These are phyloP conservation scores for Imbricaverruca yamaguchii DNA, from an alignment of 2,888 invertebrate genomes.

Conservation along the genomic window DNA sequence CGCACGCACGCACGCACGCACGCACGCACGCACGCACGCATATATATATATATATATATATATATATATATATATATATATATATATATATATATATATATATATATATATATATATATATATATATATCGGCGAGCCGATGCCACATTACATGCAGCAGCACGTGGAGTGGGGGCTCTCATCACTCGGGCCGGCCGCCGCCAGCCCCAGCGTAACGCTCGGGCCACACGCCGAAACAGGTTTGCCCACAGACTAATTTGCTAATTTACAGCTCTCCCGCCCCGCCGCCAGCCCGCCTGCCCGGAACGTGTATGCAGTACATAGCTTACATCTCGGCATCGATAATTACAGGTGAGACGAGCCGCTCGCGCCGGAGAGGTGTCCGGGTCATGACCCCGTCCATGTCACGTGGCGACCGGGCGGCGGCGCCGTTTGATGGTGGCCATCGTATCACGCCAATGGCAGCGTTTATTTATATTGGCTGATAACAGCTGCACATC, in stretches of 20 bases:
- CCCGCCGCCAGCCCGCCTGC: neutral
- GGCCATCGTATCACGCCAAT: neutral
- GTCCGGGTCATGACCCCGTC: neutral
- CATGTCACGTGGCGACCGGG: neutral
- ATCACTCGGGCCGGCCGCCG: too few species aligned
- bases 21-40: too few species aligned
- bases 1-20: too few species aligned
- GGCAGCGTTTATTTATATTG: neutral
- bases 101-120: too few species aligned
- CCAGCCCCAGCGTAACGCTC: too few species aligned
- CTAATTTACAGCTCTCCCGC: neutral
- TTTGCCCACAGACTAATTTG: slow-evolving; percentile 7
- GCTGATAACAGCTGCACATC: neutral
- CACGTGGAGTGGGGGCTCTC: too few species aligned
- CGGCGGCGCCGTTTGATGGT: neutral
- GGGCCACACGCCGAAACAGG: neutral
- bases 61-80: too few species aligned
- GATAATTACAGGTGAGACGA: slow-evolving; percentile 1
- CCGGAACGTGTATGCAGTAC: neutral
- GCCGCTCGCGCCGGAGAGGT: neutral
- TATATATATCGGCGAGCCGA: too few species aligned
- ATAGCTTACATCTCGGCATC: neutral
- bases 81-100: too few species aligned
- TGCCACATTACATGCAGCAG: too few species aligned
- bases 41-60: too few species aligned